Percentiles rank a stretch among this genome's conserved stretches.
phyloP scores from a whole-genome alignment of 1,140 invertebrate species.

The Brachionus manjavacas region DNA sequence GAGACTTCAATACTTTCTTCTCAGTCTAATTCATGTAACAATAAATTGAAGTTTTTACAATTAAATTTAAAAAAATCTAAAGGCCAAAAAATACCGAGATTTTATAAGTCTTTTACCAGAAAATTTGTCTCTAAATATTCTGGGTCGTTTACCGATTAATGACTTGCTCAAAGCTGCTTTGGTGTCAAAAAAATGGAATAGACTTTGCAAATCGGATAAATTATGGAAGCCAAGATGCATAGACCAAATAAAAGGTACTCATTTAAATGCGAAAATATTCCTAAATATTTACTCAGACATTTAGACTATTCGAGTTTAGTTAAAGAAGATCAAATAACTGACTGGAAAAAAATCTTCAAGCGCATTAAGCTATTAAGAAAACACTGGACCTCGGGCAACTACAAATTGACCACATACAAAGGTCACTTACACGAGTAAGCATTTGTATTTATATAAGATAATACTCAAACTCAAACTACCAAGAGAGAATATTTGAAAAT shows the following conservation, averaged over 20 bases:
- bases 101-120: slow-evolving; percentile 50
- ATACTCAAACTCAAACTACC: background rate
- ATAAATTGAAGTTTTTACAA: background rate
- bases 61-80: background rate
- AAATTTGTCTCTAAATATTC: slow-evolving; percentile 49
- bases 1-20: slow-evolving; percentile 5
- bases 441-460: background rate
- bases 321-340: background rate
- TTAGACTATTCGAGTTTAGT: background rate
- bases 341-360: slow-evolving; percentile 37
- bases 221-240: slow-evolving; percentile 52
- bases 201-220: slow-evolving; percentile 48
- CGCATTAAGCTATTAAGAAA: slow-evolving; percentile 8
- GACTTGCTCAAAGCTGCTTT: slow-evolving; percentile 49
- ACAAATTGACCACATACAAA: slow-evolving; percentile 28
- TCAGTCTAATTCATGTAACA: slow-evolving; percentile 38
- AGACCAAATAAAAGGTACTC: slow-evolving; percentile 43
- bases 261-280: background rate
- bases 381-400: slow-evolving; percentile 13
- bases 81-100: slow-evolving; percentile 51
- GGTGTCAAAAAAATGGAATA: slow-evolving; percentile 51
- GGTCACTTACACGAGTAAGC: slow-evolving; percentile 30
- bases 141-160: slow-evolving; percentile 47
- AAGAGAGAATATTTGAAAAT: background rate
- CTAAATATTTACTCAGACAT: background rate